A percentile compares a stretch with the other conserved stretches of the same genome.
phyloP scores from a whole-genome alignment of 2,797 vertebrate species.

The Coilia nasus region DNA sequence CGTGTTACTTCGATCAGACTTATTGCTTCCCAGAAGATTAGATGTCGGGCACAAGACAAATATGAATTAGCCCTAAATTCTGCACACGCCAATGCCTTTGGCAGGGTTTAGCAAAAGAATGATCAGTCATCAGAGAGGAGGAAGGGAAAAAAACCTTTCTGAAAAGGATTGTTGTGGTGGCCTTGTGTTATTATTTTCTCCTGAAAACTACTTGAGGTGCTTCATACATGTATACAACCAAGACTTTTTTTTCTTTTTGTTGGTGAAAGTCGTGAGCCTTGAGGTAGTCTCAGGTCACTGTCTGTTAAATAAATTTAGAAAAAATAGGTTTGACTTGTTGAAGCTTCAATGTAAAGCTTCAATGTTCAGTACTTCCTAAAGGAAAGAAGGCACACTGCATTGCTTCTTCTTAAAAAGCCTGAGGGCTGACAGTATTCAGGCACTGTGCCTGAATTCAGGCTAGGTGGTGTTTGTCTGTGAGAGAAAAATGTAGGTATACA shows the following conservation, averaged over 20 bases:
- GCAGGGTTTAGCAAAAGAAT: neutral
- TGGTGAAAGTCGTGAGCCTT: neutral
- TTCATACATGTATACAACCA: neutral
- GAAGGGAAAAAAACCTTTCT: neutral
- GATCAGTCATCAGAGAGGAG: too few relatives aligned
- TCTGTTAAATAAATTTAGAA: too few relatives aligned
- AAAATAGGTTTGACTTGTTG: too few relatives aligned
- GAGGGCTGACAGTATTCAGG: too few relatives aligned
- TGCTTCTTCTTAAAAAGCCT: too few relatives aligned
- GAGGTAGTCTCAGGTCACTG: neutral
- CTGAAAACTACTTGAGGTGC: neutral
- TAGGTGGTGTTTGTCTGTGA: too few relatives aligned
- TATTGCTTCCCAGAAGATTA: constrained; percentile 43
- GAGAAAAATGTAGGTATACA: too few relatives aligned
- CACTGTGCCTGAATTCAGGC: too few relatives aligned
- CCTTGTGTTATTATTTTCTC: neutral
- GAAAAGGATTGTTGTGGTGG: neutral
- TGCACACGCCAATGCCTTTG: neutral
- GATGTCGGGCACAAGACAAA: constrained; percentile 38
- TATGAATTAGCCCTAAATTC: constrained; percentile 45
- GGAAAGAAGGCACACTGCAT: too few relatives aligned
- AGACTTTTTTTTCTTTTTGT: constrained; percentile 38
- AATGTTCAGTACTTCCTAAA: too few relatives aligned
- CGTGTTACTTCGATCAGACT: constrained; percentile 25
- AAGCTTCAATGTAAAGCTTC: too few relatives aligned